Percentiles rank a stretch among this genome's conserved stretches.
Evolutionary conservation across 2,113 vertebrate species (phyloP).

Genomic region (Platycercus adscitus): DNA sequence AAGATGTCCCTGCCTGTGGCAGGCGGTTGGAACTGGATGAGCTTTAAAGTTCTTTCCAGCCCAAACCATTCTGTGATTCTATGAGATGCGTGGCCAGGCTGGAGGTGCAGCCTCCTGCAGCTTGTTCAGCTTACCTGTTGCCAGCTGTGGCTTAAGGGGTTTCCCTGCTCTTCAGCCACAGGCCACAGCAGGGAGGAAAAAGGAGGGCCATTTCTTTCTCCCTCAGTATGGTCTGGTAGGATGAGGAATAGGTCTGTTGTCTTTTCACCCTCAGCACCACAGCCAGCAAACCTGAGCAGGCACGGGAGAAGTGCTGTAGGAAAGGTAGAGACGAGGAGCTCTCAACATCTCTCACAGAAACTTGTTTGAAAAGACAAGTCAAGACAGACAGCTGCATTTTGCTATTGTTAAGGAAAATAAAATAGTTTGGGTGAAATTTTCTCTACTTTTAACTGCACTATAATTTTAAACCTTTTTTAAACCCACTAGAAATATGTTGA

Average conservation of each 20-base stretch:
- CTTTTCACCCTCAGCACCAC: background rate
- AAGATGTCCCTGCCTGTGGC: background rate
- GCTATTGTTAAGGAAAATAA: background rate
- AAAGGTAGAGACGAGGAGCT: background rate
- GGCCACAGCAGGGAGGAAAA: background rate
- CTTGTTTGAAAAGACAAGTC: background rate
- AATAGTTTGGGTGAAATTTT: background rate
- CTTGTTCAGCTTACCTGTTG: background rate
- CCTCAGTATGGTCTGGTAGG: background rate
- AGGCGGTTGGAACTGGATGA: background rate
- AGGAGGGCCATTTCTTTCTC: background rate
- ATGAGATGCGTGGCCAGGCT: background rate
- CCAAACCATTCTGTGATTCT: background rate
- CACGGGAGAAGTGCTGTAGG: background rate
- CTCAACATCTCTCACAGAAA: background rate
- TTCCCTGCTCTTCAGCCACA: background rate
- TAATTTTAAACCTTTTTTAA: background rate
- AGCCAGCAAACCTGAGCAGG: background rate
- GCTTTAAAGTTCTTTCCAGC: background rate
- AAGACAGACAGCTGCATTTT: background rate
- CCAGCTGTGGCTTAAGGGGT: fast-evolving
- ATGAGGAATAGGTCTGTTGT: background rate
- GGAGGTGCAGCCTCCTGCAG: background rate
- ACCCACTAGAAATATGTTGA: background rate
- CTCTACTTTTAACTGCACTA: background rate